These are phyloP conservation scores for Silurus asotus DNA, from an alignment of 2,113 vertebrate species.

Conservation along the genomic window DNA sequence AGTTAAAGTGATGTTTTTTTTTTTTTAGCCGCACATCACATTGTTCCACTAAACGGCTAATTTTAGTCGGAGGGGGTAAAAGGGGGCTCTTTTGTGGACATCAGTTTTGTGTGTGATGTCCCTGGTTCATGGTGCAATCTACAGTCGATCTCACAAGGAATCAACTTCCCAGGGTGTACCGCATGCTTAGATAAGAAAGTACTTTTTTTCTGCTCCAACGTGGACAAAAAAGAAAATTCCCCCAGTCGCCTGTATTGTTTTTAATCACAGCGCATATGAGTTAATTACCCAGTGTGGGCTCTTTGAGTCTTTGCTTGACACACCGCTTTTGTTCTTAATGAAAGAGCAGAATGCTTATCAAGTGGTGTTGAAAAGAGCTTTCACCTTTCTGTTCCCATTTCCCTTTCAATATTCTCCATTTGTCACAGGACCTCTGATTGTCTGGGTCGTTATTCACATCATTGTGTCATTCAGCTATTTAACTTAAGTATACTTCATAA, in stretches of 20 bases:
- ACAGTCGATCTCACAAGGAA: conserved; percentile 62
- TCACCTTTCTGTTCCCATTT: conserved; percentile 64
- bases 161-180: conserved; percentile 59
- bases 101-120: conserved; percentile 60
- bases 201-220: conserved; percentile 61
- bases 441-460: conserved; percentile 25
- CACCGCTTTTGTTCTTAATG: conserved; percentile 62
- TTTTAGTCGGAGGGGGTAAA: neutral
- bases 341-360: conserved; percentile 65
- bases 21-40: conserved; percentile 55
- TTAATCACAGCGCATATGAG: conserved; percentile 62
- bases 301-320: conserved; percentile 62
- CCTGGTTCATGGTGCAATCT: conserved; percentile 51
- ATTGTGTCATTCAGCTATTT: conserved; percentile 27
- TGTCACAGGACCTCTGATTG: conserved; percentile 49
- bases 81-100: conserved; percentile 47
- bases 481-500: conserved; percentile 22
- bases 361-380: conserved; percentile 57
- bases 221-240: conserved; percentile 51
- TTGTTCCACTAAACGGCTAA: conserved; percentile 41
- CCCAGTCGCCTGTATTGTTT: conserved; percentile 62
- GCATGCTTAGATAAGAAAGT: conserved; percentile 64
- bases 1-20: conserved; percentile 32
- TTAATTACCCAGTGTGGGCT: conserved; percentile 65
- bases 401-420: conserved; percentile 57